phyloP scores from a whole-genome alignment of 2,888 invertebrate species.

The Dorcus hopei region DNA sequence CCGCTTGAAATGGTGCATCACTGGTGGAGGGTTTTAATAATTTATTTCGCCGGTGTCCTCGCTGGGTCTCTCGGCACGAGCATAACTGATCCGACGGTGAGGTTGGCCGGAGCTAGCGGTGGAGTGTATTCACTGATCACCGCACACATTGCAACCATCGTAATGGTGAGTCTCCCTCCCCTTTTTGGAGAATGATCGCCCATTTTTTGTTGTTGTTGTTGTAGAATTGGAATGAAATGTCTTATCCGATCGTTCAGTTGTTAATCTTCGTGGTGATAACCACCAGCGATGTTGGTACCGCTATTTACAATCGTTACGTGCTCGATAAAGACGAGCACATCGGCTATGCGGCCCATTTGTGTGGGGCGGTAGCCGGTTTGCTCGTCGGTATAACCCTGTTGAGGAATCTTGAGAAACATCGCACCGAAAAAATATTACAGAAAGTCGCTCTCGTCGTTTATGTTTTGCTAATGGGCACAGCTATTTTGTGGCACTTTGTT shows the following conservation, averaged over 20 bases:
- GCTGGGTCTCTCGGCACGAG: slow-evolving; percentile 84
- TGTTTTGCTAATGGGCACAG: slow-evolving; percentile 66
- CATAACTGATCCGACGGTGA: slow-evolving; percentile 73
- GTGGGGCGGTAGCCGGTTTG: slow-evolving; percentile 83
- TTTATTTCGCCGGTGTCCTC: slow-evolving; percentile 80
- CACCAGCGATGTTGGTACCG: slow-evolving; percentile 81
- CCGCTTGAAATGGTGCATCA: slow-evolving; percentile 95
- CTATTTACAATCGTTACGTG: slow-evolving; percentile 88
- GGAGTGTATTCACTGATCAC: slow-evolving; percentile 93
- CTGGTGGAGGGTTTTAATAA: slow-evolving; percentile 86
- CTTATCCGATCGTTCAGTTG: slow-evolving; percentile 82
- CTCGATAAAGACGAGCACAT: slow-evolving; percentile 70
- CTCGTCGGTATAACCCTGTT: slow-evolving; percentile 53
- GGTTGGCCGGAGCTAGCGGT: slow-evolving; percentile 89
- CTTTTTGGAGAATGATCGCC: background rate
- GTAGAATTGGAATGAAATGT: slow-evolving; percentile 97
- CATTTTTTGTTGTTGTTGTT: slow-evolving; percentile 42
- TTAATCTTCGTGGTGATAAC: slow-evolving; percentile 78
- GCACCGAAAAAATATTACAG: slow-evolving; percentile 80
- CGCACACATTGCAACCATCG: slow-evolving; percentile 88
- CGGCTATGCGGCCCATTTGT: slow-evolving; percentile 92
- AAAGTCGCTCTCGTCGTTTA: slow-evolving; percentile 76
- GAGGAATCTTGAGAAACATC: slow-evolving; percentile 73
- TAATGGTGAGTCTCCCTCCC: slow-evolving; percentile 40
- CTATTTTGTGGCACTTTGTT: slow-evolving; percentile 71